Evolutionary conservation across 1,140 invertebrate genomes (phyloP).

Genomic region (Mya arenaria): DNA sequence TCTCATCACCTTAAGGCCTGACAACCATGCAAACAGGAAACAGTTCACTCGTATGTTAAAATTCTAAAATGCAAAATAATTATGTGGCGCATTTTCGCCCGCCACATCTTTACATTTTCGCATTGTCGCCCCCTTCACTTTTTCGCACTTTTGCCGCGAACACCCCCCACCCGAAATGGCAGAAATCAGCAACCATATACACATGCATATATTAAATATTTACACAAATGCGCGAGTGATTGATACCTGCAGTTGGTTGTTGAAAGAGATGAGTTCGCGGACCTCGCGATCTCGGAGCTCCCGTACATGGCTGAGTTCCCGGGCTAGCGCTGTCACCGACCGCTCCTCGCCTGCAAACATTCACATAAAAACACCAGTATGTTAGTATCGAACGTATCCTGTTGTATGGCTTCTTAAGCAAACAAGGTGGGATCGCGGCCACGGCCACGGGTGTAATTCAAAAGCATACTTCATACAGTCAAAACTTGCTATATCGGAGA

Average conservation of each 20-base stretch:
- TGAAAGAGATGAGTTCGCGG: constrained; percentile 43
- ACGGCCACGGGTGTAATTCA: no score
- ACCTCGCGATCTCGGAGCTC: constrained; percentile 53
- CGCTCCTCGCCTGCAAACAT: constrained; percentile 36
- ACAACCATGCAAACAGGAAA: background rate
- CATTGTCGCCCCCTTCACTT: no score
- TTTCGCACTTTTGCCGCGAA: background rate
- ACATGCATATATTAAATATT: background rate
- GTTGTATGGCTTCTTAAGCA: background rate
- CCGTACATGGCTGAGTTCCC: constrained; percentile 36
- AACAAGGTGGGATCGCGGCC: no score
- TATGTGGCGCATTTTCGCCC: background rate
- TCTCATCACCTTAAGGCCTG: background rate
- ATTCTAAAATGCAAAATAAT: background rate
- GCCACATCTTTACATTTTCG: background rate
- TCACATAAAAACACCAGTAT: background rate
- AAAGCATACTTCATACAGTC: background rate
- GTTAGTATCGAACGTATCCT: background rate
- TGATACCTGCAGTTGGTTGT: constrained; percentile 47
- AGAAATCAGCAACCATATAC: background rate
- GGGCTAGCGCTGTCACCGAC: constrained; percentile 32
- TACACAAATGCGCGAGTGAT: background rate
- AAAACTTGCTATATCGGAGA: background rate
- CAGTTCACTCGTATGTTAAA: background rate
- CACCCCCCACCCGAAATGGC: background rate